Evolutionary conservation across 2,113 vertebrate species (phyloP).

Genomic region (cattle (Bos taurus)): DNA sequence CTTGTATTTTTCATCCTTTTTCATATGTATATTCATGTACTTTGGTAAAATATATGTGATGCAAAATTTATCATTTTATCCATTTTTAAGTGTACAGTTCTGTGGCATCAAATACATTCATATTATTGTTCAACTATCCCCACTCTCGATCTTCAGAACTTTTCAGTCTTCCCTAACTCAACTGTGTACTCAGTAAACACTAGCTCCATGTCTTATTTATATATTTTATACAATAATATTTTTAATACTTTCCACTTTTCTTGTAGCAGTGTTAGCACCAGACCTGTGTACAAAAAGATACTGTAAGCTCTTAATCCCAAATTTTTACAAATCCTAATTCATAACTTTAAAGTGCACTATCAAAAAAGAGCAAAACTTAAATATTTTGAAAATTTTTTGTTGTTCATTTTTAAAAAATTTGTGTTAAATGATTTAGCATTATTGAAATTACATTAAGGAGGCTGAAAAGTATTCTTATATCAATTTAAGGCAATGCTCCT

Average conservation of each 20-base stretch:
- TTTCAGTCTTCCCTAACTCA: neutral
- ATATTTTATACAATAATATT: neutral
- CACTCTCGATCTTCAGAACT: neutral
- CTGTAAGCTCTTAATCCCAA: neutral
- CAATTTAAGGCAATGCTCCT: neutral
- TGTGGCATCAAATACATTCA: neutral
- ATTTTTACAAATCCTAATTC: neutral
- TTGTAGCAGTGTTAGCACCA: neutral
- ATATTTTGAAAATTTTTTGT: neutral
- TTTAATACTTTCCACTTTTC: neutral
- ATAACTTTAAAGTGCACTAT: neutral
- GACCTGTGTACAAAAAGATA: neutral
- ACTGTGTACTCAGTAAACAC: neutral
- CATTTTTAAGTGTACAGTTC: neutral
- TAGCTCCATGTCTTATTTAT: neutral
- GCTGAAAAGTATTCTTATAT: neutral
- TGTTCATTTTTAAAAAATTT: neutral
- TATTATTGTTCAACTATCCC: neutral
- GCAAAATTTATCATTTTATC: neutral
- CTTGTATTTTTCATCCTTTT: neutral
- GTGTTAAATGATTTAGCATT: neutral
- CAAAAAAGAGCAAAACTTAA: neutral
- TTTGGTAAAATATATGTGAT: neutral
- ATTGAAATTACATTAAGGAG: neutral
- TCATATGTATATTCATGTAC: neutral